These are phyloP conservation scores for Sminthopsis crassicaudata DNA, from an alignment of 2,113 vertebrate species.

Conservation along the genomic window DNA sequence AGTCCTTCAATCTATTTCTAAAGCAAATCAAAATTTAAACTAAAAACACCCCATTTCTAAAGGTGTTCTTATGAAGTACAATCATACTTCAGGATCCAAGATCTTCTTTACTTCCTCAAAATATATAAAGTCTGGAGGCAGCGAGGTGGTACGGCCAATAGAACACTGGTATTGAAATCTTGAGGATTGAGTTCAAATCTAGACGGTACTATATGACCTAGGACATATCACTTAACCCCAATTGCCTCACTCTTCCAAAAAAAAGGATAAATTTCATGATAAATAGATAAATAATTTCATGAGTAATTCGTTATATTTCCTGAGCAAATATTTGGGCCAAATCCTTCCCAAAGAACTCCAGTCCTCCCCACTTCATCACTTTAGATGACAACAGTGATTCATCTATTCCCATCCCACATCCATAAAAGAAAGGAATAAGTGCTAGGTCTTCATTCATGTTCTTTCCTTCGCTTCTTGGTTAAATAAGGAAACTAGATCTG, in stretches of 20 bases:
- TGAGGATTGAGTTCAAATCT: no score
- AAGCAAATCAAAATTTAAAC: not conserved
- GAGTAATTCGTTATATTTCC: not conserved
- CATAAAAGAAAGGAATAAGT: not conserved
- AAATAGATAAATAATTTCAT: not conserved
- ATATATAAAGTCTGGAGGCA: not conserved
- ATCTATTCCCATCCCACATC: not conserved
- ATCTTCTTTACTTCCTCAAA: not conserved
- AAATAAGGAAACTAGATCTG: not conserved
- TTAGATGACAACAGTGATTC: not conserved
- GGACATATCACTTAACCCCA: no score
- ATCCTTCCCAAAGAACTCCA: not conserved
- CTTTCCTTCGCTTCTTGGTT: not conserved
- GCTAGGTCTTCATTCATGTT: not conserved
- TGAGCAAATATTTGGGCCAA: not conserved
- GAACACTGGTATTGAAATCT: no score
- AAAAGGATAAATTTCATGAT: not conserved
- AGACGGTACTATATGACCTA: no score
- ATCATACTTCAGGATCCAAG: not conserved
- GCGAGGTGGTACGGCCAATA: no score
- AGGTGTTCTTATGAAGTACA: not conserved
- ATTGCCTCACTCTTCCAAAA: not conserved
- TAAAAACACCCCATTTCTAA: not conserved
- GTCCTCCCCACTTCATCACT: not conserved
- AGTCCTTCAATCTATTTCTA: not conserved